Base-by-base conservation (phyloP, 2,113 vertebrate genomes). In the Pogona vitticeps region DNA sequence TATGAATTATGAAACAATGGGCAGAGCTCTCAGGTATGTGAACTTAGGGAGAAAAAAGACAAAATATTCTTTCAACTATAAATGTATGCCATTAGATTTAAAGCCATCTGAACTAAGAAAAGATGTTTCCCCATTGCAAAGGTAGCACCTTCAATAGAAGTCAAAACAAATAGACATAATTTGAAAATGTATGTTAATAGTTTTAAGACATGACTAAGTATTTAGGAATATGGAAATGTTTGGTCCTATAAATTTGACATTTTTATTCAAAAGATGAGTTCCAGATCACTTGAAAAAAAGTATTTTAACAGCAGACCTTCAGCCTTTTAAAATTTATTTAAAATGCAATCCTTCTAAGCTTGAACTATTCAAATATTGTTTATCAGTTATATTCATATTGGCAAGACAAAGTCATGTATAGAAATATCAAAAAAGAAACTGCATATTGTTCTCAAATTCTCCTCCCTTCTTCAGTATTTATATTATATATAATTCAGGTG, bases 1-100 rank as follows among this genome's bases (percentile, higher is more conserved):
- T 89, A 99, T 99, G 98, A 99, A 99, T 94, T 99, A 99, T 80
- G 98, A 99, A 96, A 99, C 98, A 21, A 99, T 99, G 98, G 98
- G 98, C 89, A 96, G 98, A 96, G 98, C 98, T 83, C 98, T 99
- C 94, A 98, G 98, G 98, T 99, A 95, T 17, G 94, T 93, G 6
- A 63, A 31, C 82, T 89, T 89, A 6, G 10, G 18, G 7, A 14
- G 7, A 46, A 52, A 63, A 33, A 3, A n/a, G n/a, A n/a, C n/a
- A n/a, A 1, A 13, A 6, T 31, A 68, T 56, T 52, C 14, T 52
- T 63, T n/a, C 28, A 33, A 1, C 1, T 14, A 15, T 5, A 3
- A 9, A 14, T 15, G 52, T 31, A 4, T 38, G 9, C 3, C 28
- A 36, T 59, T 36, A 6, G 28, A 28, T 23, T 52, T 13, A 6